A percentile compares a stretch with the other conserved stretches of the same genome.
phyloP scores from a whole-genome alignment of 1,140 invertebrate genomes.

The Drosophila tani region DNA sequence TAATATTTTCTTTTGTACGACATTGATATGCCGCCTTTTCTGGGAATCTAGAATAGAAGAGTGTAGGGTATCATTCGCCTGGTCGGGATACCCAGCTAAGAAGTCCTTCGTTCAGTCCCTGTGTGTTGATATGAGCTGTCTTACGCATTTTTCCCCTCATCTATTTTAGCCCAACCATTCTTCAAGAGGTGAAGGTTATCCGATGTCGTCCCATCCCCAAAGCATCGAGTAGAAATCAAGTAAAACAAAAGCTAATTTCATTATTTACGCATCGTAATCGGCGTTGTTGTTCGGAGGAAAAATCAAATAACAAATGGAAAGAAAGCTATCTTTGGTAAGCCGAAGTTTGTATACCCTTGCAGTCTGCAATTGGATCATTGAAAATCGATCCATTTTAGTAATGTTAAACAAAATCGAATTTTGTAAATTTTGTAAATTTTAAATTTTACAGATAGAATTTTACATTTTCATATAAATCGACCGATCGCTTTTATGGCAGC shows the following conservation, averaged over 20 bases:
- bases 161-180: neutral
- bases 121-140: conserved; percentile 73
- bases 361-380: too few species aligned
- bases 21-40: conserved; percentile 61
- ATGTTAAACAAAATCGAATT: too few species aligned
- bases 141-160: conserved; percentile 3
- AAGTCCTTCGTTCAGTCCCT: conserved; percentile 37
- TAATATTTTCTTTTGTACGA: conserved; percentile 73
- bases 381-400: too few species aligned
- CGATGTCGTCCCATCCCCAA: neutral
- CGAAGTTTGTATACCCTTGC: too few species aligned
- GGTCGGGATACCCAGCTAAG: neutral
- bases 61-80: conserved; percentile 15
- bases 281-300: conserved; percentile 22
- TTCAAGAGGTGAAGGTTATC: conserved; percentile 28
- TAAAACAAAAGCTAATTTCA: conserved; percentile 69
- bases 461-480: too few species aligned
- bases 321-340: too few species aligned
- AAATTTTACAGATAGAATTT: too few species aligned
- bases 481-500: too few species aligned
- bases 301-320: conserved; percentile 26
- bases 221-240: conserved; percentile 16
- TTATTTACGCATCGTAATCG: conserved; percentile 65
- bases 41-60: conserved; percentile 66
- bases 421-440: too few species aligned